A percentile compares a stretch with the other conserved stretches of the same genome.
Conservation (phyloP, 2,797 vertebrate species). For the Sebastes matsubarae region DNA sequence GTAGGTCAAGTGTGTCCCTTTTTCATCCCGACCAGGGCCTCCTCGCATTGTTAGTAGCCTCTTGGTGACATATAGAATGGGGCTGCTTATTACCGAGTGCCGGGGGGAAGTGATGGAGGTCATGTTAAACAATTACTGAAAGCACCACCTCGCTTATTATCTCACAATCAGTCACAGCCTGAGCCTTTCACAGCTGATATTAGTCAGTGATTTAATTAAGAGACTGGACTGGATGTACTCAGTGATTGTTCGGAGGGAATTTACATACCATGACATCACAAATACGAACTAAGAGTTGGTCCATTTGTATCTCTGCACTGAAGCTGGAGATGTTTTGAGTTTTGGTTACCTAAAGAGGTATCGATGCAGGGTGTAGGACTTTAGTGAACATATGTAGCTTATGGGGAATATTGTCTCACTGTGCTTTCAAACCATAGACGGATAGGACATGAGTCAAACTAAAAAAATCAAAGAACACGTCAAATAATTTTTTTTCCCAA, state of each 20-base stretch:
- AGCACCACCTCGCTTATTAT: conserved; percentile 11
- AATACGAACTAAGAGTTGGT: background rate
- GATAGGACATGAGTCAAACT: too few relatives aligned
- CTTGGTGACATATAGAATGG: background rate
- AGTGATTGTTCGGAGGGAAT: background rate
- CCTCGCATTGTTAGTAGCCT: background rate
- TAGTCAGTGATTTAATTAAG: conserved; percentile 34
- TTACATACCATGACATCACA: background rate
- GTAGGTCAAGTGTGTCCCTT: background rate
- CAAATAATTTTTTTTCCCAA: too few relatives aligned
- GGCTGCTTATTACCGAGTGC: background rate
- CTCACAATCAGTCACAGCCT: conserved; percentile 15
- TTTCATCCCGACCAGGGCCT: too few relatives aligned
- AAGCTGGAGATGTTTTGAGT: too few relatives aligned
- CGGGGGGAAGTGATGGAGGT: conserved; percentile 4
- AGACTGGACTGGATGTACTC: conserved; percentile 13
- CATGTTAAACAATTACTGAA: conserved; percentile 32
- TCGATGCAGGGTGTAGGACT: background rate
- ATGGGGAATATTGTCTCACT: too few relatives aligned
- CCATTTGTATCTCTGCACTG: background rate
- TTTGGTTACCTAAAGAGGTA: background rate
- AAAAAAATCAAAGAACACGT: too few relatives aligned
- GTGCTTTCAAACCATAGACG: too few relatives aligned
- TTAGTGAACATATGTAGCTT: too few relatives aligned
- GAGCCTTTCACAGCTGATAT: conserved; percentile 4